Conservation (phyloP, 1,140 invertebrate genomes). For the Rhagoletis zephyria region DNA sequence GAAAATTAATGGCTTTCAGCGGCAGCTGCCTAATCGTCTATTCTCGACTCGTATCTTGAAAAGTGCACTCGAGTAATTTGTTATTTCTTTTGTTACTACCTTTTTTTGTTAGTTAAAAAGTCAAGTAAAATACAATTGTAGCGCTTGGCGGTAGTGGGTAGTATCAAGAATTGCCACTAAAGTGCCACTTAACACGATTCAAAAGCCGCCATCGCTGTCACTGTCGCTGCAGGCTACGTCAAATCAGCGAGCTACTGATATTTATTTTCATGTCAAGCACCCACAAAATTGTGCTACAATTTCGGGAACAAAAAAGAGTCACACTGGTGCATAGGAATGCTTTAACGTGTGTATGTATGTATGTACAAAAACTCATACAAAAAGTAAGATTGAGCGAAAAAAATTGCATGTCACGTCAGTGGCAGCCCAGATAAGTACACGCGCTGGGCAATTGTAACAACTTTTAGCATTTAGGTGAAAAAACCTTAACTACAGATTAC, state of each 20-base stretch:
- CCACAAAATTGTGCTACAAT: not conserved
- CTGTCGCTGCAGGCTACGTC: not conserved
- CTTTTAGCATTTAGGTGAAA: not conserved
- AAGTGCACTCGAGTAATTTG: slow-evolving; percentile 42
- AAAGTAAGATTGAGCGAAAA: not conserved
- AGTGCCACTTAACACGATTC: not conserved
- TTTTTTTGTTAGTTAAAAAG: not conserved
- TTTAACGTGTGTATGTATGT: too few relatives aligned
- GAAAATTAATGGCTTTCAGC: slow-evolving; percentile 21
- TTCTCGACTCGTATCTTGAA: not conserved
- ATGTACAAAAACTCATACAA: not conserved
- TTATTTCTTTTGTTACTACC: not conserved
- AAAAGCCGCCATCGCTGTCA: not conserved
- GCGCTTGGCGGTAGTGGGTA: not conserved
- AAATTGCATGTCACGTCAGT: not conserved
- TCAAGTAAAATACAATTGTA: not conserved
- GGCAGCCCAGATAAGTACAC: not conserved
- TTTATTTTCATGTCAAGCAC: slow-evolving; percentile 26
- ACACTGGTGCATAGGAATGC: not conserved
- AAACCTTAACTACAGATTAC: not conserved
- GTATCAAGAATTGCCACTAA: not conserved
- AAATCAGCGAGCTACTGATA: not conserved
- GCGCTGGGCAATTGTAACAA: not conserved
- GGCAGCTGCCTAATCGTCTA: slow-evolving; percentile 23
- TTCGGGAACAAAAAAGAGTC: not conserved